Evolutionary conservation across 2,113 vertebrate species (phyloP).

Genomic region (Semnornis frantzii): DNA sequence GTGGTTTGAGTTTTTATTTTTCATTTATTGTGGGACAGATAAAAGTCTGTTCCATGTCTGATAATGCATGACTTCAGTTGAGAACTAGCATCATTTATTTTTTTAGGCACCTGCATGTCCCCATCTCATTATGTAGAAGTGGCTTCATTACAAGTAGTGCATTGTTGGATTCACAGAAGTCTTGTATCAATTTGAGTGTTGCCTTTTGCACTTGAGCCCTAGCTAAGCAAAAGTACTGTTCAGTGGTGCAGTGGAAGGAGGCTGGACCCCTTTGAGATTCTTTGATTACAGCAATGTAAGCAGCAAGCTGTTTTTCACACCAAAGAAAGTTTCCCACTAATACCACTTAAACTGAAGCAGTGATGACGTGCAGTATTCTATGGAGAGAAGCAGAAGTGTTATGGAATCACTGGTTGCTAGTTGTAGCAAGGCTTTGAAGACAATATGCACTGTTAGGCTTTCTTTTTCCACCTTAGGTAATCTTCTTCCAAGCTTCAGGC

Average conservation of each 20-base stretch:
- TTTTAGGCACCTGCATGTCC: neutral
- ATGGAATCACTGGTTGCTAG: neutral
- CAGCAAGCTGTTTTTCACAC: neutral
- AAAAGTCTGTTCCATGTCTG: neutral
- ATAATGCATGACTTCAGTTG: neutral
- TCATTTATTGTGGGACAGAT: neutral
- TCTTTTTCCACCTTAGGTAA: neutral
- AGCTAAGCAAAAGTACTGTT: neutral
- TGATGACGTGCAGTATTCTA: neutral
- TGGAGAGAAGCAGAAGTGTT: neutral
- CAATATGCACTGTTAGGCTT: neutral
- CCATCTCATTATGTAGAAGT: neutral
- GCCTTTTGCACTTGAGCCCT: neutral
- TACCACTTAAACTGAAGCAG: neutral
- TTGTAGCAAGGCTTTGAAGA: neutral
- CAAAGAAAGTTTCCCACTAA: neutral
- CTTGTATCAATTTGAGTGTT: neutral
- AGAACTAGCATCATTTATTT: neutral
- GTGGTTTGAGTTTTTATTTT: neutral
- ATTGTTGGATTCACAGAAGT: neutral
- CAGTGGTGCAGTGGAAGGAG: neutral
- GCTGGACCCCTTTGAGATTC: neutral
- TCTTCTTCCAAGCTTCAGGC: neutral
- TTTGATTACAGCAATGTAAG: neutral
- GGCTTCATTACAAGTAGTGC: neutral